These are phyloP conservation scores for Sicus ferrugineus DNA, from an alignment of 2,888 invertebrate species.

Conservation along the genomic window DNA sequence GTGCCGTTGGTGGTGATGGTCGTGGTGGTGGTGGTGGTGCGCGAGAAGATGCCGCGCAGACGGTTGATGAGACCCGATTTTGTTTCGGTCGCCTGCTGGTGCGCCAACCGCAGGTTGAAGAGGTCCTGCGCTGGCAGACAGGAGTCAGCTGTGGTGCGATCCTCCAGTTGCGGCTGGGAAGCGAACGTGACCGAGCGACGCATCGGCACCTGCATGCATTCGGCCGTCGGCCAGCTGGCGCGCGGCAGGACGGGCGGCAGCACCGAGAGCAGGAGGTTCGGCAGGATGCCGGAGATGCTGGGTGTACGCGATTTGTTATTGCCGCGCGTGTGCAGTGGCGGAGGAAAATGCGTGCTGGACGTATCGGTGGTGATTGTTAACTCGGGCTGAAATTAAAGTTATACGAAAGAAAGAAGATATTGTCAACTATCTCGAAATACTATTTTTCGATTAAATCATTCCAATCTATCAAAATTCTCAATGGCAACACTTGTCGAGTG, in stretches of 20 bases:
- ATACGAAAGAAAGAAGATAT: neutral
- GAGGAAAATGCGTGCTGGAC: constrained; percentile 43
- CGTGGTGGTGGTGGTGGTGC: constrained; percentile 67
- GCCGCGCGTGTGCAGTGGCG: constrained; percentile 37
- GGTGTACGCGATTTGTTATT: constrained; percentile 67
- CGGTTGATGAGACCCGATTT: constrained; percentile 68
- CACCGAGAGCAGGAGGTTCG: constrained; percentile 75
- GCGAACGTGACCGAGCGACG: constrained; percentile 72
- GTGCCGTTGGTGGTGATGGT: too few relatives aligned
- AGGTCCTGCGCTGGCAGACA: constrained; percentile 70
- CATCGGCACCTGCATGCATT: constrained; percentile 69
- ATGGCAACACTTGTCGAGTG: too few relatives aligned
- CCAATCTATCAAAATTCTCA: too few relatives aligned
- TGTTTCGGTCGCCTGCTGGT: constrained; percentile 67
- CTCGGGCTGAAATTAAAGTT: constrained; percentile 51
- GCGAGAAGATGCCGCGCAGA: constrained; percentile 71
- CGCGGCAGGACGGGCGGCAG: constrained; percentile 79
- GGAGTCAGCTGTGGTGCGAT: constrained; percentile 53
- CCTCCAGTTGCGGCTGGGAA: constrained; percentile 72
- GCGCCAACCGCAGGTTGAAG: constrained; percentile 68
- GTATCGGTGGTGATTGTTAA: constrained; percentile 56
- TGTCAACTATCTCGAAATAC: neutral
- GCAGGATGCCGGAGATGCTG: constrained; percentile 75
- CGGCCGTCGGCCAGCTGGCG: constrained; percentile 80
- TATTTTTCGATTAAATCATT: constrained; percentile 13